A percentile compares a stretch with the other conserved stretches of the same genome.
Evolutionary conservation across 2,888 invertebrate species (phyloP).

Genomic region (Ganaspis brasiliensis): DNA sequence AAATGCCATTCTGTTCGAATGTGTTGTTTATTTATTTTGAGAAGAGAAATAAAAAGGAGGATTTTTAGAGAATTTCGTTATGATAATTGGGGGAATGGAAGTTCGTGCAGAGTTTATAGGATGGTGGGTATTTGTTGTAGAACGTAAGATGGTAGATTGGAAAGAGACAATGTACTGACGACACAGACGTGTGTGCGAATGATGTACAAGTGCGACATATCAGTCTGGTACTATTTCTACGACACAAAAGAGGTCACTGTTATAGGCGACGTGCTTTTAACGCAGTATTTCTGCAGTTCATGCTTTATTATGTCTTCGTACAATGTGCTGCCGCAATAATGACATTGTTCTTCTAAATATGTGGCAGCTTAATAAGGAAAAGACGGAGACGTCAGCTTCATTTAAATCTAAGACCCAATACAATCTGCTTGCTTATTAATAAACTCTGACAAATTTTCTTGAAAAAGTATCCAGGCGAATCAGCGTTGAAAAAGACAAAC

Average conservation of each 20-base stretch:
- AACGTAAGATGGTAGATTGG: slow-evolving; percentile 10
- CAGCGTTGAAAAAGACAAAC: neutral
- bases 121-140: slow-evolving; percentile 4
- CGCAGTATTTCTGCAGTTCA: slow-evolving; percentile 72
- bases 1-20: too few species aligned
- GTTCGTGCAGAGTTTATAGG: slow-evolving; percentile 17
- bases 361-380: slow-evolving; percentile 16
- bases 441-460: slow-evolving; percentile 9
- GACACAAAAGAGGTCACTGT: slow-evolving; percentile 67
- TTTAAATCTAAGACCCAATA: slow-evolving; percentile 26
- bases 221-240: slow-evolving; percentile 60
- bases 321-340: slow-evolving; percentile 63
- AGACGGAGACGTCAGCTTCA: slow-evolving; percentile 12
- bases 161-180: slow-evolving; percentile 27
- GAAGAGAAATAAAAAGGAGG: slow-evolving; percentile 12
- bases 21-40: too few species aligned
- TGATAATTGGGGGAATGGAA: neutral
- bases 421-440: slow-evolving; percentile 32
- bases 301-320: slow-evolving; percentile 76
- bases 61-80: neutral
- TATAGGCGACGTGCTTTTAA: slow-evolving; percentile 71
- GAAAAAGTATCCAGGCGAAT: neutral
- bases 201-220: slow-evolving; percentile 42
- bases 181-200: slow-evolving; percentile 37
- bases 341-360: slow-evolving; percentile 40